A percentile compares a stretch with the other conserved stretches of the same genome.
phyloP scores from a whole-genome alignment of 2,113 vertebrate genomes.

The Platichthys stellatus region DNA sequence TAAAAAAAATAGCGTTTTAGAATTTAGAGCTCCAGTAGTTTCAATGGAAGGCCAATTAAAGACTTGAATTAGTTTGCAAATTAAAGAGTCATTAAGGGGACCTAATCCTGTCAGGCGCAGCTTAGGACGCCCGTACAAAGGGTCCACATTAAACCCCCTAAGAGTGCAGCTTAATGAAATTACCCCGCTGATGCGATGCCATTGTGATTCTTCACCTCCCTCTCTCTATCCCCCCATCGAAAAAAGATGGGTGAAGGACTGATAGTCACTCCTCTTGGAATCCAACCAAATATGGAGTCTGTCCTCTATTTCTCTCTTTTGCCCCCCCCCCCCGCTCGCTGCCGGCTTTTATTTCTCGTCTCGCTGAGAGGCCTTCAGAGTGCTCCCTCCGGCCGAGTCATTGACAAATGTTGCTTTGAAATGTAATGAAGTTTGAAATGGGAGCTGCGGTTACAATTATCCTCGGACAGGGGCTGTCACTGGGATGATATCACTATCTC shows the following conservation, averaged over 20 bases:
- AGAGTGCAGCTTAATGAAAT: conserved; percentile 82
- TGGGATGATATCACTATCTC: conserved; percentile 75
- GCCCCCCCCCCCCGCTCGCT: conserved; percentile 34
- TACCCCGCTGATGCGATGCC: conserved; percentile 73
- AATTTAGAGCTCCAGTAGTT: conserved; percentile 94
- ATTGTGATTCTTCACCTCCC: conserved; percentile 71
- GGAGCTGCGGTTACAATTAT: conserved; percentile 83
- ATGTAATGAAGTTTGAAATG: conserved; percentile 86
- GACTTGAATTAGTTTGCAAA: conserved; percentile 98
- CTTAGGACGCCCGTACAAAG: conserved; percentile 79
- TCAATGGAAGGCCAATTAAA: conserved; percentile 98
- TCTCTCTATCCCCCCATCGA: conserved; percentile 60
- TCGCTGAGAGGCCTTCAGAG: conserved; percentile 65
- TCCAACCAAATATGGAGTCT: conserved; percentile 53
- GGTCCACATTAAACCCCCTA: conserved; percentile 78
- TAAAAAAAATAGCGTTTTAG: conserved; percentile 81
- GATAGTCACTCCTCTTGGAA: conserved; percentile 59
- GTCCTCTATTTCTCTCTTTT: conserved; percentile 46
- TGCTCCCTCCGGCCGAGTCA: conserved; percentile 74
- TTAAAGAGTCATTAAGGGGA: conserved; percentile 95
- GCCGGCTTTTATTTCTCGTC: conserved; percentile 45
- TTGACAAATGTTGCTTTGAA: conserved; percentile 84
- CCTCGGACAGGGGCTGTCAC: conserved; percentile 77
- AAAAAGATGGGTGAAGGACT: conserved; percentile 44
- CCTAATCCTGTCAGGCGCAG: conserved; percentile 93